Conservation (phyloP, 1,140 invertebrate genomes). For the Ptiloglossa arizonensis region DNA sequence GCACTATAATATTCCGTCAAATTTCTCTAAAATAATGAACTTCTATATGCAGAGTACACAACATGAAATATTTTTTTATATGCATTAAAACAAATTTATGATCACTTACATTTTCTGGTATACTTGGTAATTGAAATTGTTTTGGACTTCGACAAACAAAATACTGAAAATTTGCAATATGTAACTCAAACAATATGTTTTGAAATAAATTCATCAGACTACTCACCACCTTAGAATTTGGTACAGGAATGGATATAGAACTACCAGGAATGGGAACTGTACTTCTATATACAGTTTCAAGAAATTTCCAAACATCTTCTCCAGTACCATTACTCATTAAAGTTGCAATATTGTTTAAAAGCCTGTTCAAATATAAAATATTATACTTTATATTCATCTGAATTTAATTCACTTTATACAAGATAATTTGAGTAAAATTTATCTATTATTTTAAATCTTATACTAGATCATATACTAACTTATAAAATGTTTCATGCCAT, state of each 20-base stretch:
- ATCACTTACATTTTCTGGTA: conserved; percentile 95
- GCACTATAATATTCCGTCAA: conserved; percentile 98
- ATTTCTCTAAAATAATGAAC: conserved; percentile 88
- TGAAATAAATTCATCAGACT: background rate
- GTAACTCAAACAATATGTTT: background rate
- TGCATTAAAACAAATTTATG: conserved; percentile 72
- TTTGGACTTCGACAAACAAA: conserved; percentile 91
- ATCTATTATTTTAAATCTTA: conserved; percentile 92
- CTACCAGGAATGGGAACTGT: conserved; percentile 82
- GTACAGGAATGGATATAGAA: conserved; percentile 76
- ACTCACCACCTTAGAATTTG: conserved; percentile 77
- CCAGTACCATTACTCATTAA: conserved; percentile 81
- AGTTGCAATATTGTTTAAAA: conserved; percentile 84
- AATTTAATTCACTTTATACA: background rate
- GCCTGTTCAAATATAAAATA: conserved; percentile 69
- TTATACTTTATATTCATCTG: background rate
- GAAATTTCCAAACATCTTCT: conserved; percentile 84
- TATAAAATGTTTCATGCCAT: conserved; percentile 98
- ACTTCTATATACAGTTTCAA: conserved; percentile 85
- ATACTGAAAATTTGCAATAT: conserved; percentile 82
- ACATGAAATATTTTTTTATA: conserved; percentile 21
- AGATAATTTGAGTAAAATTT: background rate
- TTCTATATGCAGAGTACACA: conserved; percentile 16
- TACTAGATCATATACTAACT: conserved; percentile 82
- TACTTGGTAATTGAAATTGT: conserved; percentile 92